Evolutionary conservation across 2,888 invertebrate genomes (phyloP), one percentile per base, ranked within the genome.

Genomic region (Xylota sylvarum): DNA sequence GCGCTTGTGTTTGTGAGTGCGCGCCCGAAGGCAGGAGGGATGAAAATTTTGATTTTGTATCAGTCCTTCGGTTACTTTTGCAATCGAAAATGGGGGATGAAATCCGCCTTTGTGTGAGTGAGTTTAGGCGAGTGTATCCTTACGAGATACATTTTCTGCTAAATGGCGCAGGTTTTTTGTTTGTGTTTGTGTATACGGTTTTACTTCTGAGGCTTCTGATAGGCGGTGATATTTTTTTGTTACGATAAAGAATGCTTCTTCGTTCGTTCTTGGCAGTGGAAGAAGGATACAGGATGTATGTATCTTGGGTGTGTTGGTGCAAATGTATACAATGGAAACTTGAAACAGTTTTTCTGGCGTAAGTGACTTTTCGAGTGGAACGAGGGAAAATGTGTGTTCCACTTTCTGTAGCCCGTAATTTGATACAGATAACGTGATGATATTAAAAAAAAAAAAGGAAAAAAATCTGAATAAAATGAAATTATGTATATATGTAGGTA

Each of bases 281-380:
- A 73, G 37, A 82, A 82, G 81, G 81, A 86, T 86, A 86, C 60
- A 65, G 56, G 14, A 58, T 37, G 23, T 1, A 10, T 5, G 5
- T 5, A 32, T 48, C 37, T 19, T 48, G 58, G 10, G 55, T 46
- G 37, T 50, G 56, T 81, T 76, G 32, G 82, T 73, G 43, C 6
- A 50, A 65, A 43, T 78, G 46, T 77, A 50, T 73, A 78, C 86
- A 86, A 86, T 86, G 62, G 77, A 35, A 86, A 86, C 64, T 77
- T 82, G 86, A 86, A 86, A 86, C 86, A 64, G 86, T 86, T 86
- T 82, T 82, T 82, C 82, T 82, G 82, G 77, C 58, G 65, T 81
- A 77, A 86, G 81, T 85, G 85, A 82, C 60, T 81, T 72, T 62
- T 73, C 27, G 55, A 82, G 78, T 81, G 72, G 85, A 77, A 77